These are phyloP conservation scores for Orthonychiurus folsomi DNA, from an alignment of 2,888 invertebrate genomes.

Conservation along the genomic window DNA sequence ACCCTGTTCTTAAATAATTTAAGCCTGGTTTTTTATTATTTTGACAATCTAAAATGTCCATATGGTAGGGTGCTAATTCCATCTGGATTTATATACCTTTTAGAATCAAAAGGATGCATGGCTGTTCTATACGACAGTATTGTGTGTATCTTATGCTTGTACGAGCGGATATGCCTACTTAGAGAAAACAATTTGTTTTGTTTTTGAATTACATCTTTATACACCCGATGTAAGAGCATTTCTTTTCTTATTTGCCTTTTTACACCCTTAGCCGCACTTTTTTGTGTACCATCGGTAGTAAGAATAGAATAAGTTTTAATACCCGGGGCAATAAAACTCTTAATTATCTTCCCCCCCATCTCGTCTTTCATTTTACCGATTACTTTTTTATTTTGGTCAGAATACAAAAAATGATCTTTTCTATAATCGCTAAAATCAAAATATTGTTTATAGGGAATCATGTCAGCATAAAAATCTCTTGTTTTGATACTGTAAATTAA, in stretches of 20 bases:
- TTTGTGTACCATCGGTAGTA: background rate
- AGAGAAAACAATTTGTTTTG: background rate
- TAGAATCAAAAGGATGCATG: slow-evolving; percentile 3
- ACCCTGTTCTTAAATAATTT: too few species aligned
- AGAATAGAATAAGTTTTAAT: slow-evolving; percentile 11
- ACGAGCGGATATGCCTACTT: background rate
- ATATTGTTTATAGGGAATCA: background rate
- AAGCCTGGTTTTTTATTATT: too few species aligned
- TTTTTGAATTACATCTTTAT: background rate
- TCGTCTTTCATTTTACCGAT: slow-evolving; percentile 12
- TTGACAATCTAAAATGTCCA: background rate
- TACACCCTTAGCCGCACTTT: slow-evolving; percentile 7
- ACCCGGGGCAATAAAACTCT: background rate
- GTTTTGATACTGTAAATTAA: slow-evolving; percentile 7
- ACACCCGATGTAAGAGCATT: background rate
- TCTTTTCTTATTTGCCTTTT: background rate
- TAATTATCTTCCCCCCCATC: background rate
- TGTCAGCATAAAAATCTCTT: slow-evolving; percentile 12
- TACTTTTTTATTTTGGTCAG: slow-evolving; percentile 2
- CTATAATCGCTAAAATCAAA: slow-evolving; percentile 13
- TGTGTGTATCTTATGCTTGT: slow-evolving; percentile 6
- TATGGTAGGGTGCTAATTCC: slow-evolving; percentile 7
- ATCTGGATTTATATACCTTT: slow-evolving; percentile 5
- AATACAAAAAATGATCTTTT: slow-evolving; percentile 6
- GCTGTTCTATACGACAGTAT: background rate